Evolutionary conservation across 2,888 invertebrate species (phyloP).

Genomic region (Rhimphoctona megacephalus): DNA sequence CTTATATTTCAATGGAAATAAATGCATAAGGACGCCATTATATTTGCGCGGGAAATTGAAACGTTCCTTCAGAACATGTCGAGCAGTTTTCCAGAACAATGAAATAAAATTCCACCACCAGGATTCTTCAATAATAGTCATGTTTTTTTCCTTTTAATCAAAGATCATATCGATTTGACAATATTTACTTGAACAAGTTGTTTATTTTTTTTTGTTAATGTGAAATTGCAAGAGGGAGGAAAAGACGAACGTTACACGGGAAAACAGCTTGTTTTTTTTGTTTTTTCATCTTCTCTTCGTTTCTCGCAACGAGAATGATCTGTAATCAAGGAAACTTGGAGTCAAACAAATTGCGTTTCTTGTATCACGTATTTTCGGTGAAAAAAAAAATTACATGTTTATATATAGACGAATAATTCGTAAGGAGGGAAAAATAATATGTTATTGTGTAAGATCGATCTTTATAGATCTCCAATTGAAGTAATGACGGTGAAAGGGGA

Average conservation of each 20-base stretch:
- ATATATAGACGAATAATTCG: conserved; percentile 44
- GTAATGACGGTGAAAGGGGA: conserved; percentile 16
- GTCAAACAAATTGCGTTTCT: conserved; percentile 36
- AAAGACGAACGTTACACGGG: conserved; percentile 42
- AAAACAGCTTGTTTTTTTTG: conserved; percentile 26
- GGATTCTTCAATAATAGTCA: conserved; percentile 51
- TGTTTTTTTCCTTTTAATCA: conserved; percentile 75
- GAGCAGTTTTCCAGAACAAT: background rate
- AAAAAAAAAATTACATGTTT: conserved; percentile 41
- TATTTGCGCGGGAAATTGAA: background rate
- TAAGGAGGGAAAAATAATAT: conserved; percentile 18
- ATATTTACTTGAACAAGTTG: conserved; percentile 73
- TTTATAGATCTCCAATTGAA: conserved; percentile 39
- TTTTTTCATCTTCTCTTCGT: conserved; percentile 10
- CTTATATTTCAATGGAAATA: too few species aligned
- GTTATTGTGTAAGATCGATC: conserved; percentile 37
- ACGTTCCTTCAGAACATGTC: background rate
- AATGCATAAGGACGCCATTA: background rate
- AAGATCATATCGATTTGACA: conserved; percentile 78
- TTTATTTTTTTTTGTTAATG: conserved; percentile 65
- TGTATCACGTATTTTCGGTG: conserved; percentile 41
- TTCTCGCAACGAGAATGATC: conserved; percentile 53
- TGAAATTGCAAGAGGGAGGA: conserved; percentile 55
- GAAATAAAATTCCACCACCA: background rate
- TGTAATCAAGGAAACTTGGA: conserved; percentile 40